phyloP scores from a whole-genome alignment of 1,140 invertebrate genomes.

The Pantala flavescens region DNA sequence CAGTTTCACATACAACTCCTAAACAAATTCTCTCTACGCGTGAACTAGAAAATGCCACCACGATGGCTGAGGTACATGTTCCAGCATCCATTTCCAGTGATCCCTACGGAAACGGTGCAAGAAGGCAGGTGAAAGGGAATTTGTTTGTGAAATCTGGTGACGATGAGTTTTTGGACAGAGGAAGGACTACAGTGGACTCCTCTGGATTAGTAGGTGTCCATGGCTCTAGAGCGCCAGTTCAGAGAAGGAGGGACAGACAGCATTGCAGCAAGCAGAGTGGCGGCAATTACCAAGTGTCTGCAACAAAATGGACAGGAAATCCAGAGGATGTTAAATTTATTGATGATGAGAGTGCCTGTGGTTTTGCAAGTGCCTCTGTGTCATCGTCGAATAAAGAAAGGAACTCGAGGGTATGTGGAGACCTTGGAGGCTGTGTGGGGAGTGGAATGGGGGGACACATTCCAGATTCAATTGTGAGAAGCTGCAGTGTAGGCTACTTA shows the following conservation, averaged over 20 bases:
- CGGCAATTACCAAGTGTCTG: conserved; percentile 31
- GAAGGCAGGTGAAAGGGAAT: not conserved
- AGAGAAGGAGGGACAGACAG: conserved; percentile 17
- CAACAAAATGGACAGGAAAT: conserved; percentile 26
- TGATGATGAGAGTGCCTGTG: conserved; percentile 45
- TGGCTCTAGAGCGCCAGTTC: not conserved
- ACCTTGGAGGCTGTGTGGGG: conserved; percentile 38
- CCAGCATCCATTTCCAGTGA: conserved; percentile 5
- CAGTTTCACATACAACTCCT: conserved; percentile 18
- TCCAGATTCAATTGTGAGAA: conserved; percentile 63
- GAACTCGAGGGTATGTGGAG: not conserved
- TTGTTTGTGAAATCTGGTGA: not conserved
- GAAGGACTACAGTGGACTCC: not conserved
- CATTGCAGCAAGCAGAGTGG: conserved; percentile 26
- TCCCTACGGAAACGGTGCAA: not conserved
- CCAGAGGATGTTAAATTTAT: conserved; percentile 48
- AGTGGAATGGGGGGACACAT: conserved; percentile 36
- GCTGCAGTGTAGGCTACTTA: conserved; percentile 74
- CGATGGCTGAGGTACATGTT: conserved; percentile 14
- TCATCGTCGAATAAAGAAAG: not conserved
- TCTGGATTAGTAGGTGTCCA: not conserved
- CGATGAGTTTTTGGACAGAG: not conserved
- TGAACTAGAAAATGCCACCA: conserved; percentile 19
- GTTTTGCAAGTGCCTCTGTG: not conserved
- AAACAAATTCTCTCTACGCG: conserved; percentile 22